Conservation (phyloP, 2,797 vertebrate species). For the Alca torda region DNA sequence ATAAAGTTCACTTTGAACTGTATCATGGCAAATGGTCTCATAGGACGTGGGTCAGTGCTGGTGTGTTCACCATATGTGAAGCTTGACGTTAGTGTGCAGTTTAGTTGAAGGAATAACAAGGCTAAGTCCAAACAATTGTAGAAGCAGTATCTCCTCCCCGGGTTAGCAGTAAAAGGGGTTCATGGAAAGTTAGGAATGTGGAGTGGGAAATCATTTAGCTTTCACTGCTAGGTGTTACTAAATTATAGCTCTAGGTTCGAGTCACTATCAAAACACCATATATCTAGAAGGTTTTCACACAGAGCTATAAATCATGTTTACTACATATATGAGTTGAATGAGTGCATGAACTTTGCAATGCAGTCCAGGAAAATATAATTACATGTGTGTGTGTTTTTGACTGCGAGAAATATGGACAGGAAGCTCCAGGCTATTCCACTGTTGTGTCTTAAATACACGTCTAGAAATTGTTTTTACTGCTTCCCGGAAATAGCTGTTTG, state of each 20-base stretch:
- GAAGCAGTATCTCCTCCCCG: constrained; percentile 57
- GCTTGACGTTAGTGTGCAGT: not conserved
- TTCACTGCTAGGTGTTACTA: constrained; percentile 71
- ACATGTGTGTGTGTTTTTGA: constrained; percentile 12
- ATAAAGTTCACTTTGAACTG: constrained; percentile 78
- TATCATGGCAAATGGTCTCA: constrained; percentile 69
- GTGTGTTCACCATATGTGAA: constrained; percentile 73
- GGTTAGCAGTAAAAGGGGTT: constrained; percentile 67
- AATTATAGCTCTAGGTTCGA: constrained; percentile 57
- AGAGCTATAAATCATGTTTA: constrained; percentile 66
- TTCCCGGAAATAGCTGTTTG: constrained; percentile 11
- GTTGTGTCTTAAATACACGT: not conserved
- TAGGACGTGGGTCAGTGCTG: constrained; percentile 66
- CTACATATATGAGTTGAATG: constrained; percentile 15
- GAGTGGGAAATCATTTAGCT: constrained; percentile 70
- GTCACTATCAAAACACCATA: constrained; percentile 66
- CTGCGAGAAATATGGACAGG: constrained; percentile 48
- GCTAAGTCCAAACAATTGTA: constrained; percentile 49
- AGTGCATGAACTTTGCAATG: constrained; percentile 53
- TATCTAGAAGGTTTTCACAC: constrained; percentile 60
- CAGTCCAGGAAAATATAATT: constrained; percentile 55
- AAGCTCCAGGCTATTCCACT: constrained; percentile 15
- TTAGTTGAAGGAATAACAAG: constrained; percentile 40
- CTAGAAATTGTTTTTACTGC: constrained; percentile 24
- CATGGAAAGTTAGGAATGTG: constrained; percentile 73